These are phyloP conservation scores for Brienomyrus longianalis DNA, from an alignment of 2,113 vertebrate species.

Conservation along the genomic window DNA sequence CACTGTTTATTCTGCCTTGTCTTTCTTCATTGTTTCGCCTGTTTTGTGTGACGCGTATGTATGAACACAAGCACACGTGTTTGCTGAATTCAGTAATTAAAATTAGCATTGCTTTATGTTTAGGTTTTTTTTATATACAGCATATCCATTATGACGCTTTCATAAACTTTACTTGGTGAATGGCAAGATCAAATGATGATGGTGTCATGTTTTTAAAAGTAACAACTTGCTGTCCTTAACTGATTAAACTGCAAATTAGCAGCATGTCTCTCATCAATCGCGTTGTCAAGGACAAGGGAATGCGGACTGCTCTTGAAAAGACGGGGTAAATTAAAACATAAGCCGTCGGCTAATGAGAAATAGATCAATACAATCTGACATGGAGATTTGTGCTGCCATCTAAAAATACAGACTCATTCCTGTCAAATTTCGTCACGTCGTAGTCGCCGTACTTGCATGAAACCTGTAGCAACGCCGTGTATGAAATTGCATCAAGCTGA, in stretches of 20 bases:
- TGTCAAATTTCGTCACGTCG: not conserved
- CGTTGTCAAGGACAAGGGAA: not conserved
- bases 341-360: not conserved
- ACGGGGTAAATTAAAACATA: not conserved
- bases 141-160: not conserved
- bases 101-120: not conserved
- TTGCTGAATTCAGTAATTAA: not conserved
- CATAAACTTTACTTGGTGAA: not conserved
- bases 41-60: constrained; percentile 5
- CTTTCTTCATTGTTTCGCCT: not conserved
- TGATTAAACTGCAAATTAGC: not conserved
- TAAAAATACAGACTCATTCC: constrained; percentile 9
- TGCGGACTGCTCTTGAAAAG: not conserved
- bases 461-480: not conserved
- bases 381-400: not conserved
- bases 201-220: not conserved
- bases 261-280: not conserved
- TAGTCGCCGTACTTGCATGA: not conserved
- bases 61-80: constrained; percentile 42
- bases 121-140: not conserved
- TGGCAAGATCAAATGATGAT: not conserved
- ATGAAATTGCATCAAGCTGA: not conserved
- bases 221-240: not conserved
- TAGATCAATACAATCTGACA: not conserved
- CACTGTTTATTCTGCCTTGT: constrained; percentile 21